A percentile compares a stretch with the other conserved stretches of the same genome.
Conservation (phyloP, 2,113 vertebrate genomes). For the Lepus europaeus region DNA sequence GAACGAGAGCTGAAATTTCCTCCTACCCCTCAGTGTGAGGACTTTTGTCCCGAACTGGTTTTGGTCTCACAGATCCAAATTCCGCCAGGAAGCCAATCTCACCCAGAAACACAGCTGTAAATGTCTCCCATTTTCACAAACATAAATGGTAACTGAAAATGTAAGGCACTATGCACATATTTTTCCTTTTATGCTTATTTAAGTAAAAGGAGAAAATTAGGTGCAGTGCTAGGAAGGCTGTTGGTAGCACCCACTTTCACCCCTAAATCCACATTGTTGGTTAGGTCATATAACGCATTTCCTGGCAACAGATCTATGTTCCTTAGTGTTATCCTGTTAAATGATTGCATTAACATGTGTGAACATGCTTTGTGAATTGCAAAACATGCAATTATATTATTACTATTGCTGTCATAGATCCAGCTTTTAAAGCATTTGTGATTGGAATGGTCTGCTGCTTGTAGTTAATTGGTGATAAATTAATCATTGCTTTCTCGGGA, state of each 20-base stretch:
- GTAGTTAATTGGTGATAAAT: constrained; percentile 49
- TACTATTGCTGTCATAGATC: constrained; percentile 12
- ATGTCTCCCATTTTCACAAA: background rate
- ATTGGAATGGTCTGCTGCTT: constrained; percentile 28
- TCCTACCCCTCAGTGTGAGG: background rate
- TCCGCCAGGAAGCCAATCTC: background rate
- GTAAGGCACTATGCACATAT: background rate
- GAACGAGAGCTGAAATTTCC: background rate
- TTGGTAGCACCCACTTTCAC: background rate
- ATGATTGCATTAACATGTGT: constrained; percentile 28
- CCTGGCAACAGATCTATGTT: background rate
- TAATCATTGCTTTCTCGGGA: constrained; percentile 43
- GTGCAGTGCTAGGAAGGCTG: background rate
- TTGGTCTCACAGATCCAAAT: background rate
- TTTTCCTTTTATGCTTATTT: constrained; percentile 19
- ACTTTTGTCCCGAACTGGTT: background rate
- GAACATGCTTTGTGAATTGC: constrained; percentile 14
- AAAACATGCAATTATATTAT: constrained; percentile 36
- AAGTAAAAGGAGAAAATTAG: constrained; percentile 29
- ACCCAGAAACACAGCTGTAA: background rate
- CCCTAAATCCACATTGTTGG: background rate
- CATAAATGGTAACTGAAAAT: constrained; percentile 1
- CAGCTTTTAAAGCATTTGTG: constrained; percentile 3
- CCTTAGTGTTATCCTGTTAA: background rate
- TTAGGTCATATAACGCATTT: background rate